Evolutionary conservation across 2,888 invertebrate genomes (phyloP), one percentile per base, ranked within the genome.

Genomic region (Podabrus alpinus): DNA sequence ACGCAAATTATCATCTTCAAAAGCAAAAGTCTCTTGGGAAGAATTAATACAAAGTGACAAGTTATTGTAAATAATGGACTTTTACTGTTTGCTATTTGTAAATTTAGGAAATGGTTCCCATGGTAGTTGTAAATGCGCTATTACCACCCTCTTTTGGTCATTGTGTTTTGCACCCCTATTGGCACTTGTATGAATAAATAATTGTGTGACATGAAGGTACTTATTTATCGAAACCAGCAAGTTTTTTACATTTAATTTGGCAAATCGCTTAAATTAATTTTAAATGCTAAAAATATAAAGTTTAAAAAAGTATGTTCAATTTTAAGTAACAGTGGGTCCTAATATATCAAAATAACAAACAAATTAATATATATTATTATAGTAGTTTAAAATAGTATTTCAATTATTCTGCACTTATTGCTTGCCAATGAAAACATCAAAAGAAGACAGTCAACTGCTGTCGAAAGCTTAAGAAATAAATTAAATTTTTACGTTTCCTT

Each of bases 41-140:
- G 15, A 66, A 67, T 70, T 13, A 59, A 29, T 16, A 16, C 15
- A 59, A 68, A 45, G 16, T 25, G 59, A 68, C 21, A 62, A 15
- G 45, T 62, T n/a, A 61, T 16, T 62, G 66, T 73, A 66, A 62
- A 69, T 73, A 73, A 69, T 66, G 66, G 13, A 19, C 59, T 21
- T 71, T 67, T 15, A 60, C 66, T 71, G 25, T 60, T 21, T 66
- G 60, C 19, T 71, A 45, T 70, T 70, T 74, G 74, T 70, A 61
- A 21, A 61, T 19, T 69, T 29, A 15, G 64, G n/a, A 15, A 29
- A 17, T 19, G 69, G 68, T 75, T 75, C 75, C 75, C 75, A 75
- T 60, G 75, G 72, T 60, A 60, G 69, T 68, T 72, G 68, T 75
- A 72, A 75, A 72, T 75, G 60, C 66, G 15, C 71, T 59, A 75